phyloP scores from a whole-genome alignment of 2,113 vertebrate species.

The Mobula birostris region DNA sequence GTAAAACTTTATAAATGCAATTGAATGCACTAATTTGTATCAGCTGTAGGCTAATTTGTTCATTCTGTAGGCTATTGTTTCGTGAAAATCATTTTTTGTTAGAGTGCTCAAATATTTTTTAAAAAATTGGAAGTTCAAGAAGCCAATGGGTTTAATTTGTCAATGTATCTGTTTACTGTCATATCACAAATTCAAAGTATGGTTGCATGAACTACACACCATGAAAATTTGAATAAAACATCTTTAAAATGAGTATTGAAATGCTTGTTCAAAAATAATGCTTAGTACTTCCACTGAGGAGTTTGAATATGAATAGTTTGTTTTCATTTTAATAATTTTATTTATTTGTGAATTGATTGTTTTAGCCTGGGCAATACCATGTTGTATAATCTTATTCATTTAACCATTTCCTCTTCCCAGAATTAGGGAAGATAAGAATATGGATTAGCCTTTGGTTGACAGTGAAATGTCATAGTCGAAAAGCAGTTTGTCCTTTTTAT shows the following conservation, averaged over 20 bases:
- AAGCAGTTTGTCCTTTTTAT: not conserved
- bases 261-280: conserved; percentile 10
- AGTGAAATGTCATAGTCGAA: not conserved
- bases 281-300: not conserved
- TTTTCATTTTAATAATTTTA: conserved; percentile 5
- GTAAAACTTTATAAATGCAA: conserved; percentile 52
- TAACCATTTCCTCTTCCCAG: not conserved
- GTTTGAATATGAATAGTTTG: conserved; percentile 24
- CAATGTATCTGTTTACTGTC: conserved; percentile 37
- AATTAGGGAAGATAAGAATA: not conserved
- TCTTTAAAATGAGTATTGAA: conserved; percentile 14
- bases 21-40: conserved; percentile 50
- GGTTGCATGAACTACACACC: conserved; percentile 37
- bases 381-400: not conserved
- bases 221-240: conserved; percentile 33
- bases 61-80: conserved; percentile 42
- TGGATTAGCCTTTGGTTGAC: not conserved
- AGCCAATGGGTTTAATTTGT: conserved; percentile 31
- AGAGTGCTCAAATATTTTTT: conserved; percentile 27
- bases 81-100: conserved; percentile 37
- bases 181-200: conserved; percentile 37
- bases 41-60: conserved; percentile 10
- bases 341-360: not conserved
- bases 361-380: not conserved
- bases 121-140: conserved; percentile 23